Evolutionary conservation across 1,140 invertebrate species (phyloP), one percentile per base, ranked within the genome.

Genomic region (Ctenoplectra terminalis): DNA sequence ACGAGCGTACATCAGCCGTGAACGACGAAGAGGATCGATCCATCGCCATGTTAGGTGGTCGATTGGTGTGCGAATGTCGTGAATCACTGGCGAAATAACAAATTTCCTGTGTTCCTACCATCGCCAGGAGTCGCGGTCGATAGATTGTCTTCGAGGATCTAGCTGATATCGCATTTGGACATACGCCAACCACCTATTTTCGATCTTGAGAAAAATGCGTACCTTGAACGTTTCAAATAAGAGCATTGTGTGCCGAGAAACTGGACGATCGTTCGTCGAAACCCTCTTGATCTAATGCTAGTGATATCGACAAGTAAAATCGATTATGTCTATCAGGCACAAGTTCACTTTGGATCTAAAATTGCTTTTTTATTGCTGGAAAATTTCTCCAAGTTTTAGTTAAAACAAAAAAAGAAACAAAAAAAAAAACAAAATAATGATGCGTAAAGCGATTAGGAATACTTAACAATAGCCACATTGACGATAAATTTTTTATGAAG

Each of bases 211-310:
- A 84, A 86, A 86, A 86, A 86, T 75, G 46, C 48, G 43, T 31
- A 70, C 72, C 83, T 85, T 82, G 83, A 85, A 78, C 80, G 58
- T 81, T 82, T 78, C 84, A 56, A 86, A 86, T 85, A 86, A 64
- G 79, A 85, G 40, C 80, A 82, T 77, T 85, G 31, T 72, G 23
- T n/a, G 31, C 31, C 50, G n/a, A 15, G 43, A 48, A 71, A 71
- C 11, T 37, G 23, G 20, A 17, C 5, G 23, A 54, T 15, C 40
- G 15, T 29, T 58, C 20, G 37, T 67, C 2, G 43, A 26, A 48
- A 69, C 7, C 6, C 20, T 31, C n/a, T 34, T 11, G 3, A 46
- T 46, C 26, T 69, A 15, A 4, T 13, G 9, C 0, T 4, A 23
- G n/a, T 7, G 34, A 5, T 64, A 15, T 7, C 1, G 58, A 60